Base-by-base conservation (phyloP, 1,140 invertebrate species). In the Atta colombica region DNA sequence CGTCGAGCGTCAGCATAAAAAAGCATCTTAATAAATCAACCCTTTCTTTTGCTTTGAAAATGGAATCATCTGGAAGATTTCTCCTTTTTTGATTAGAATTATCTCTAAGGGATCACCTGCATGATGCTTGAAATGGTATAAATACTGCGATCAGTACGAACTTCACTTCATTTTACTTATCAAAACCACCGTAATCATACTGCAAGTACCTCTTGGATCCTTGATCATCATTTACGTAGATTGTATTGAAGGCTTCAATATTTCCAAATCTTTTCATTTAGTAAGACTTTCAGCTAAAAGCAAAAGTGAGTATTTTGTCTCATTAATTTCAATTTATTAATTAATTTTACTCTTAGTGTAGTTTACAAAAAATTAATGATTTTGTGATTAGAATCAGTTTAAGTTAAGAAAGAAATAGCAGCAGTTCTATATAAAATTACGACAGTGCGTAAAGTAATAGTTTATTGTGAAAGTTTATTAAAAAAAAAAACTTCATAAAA, bases 341-440 rank as follows among this genome's bases (percentile, higher is more conserved):
- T 72, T 31, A 14, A 58, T 39, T 75, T 75, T 25, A 16, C 6
- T 60, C 0, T 0, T 58, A 39, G 3, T 31, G 4, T 21, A 3
- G 0, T 51, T 14, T 51, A 14, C 14, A 51, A 51, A 77, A 60
- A 60, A 61, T 61, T 18, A 60, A 14, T 45, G 14, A 35, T 14
- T 49, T 31, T 28, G 12, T 31, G 10, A 63, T 77, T 49, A 49
- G 49, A 49, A 45, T 1, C 14, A 75, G 16, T 16, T 75, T 2
- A 25, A 60, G 39, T 45, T 18, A 28, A 77, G 16, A 28, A 21
- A 21, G 21, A 21, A 21, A 21, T 39, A 75, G n/a, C n/a, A 60
- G 14, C 3, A 78, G 7, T 7, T 14, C 12, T 21, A 53, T 80
- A 53, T 80, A 68, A 80, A 68, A 78, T 49, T 60, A 39, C 60